These are phyloP conservation scores for Drosophila flavopinicola DNA, from an alignment of 2,888 invertebrate species.

Conservation along the genomic window DNA sequence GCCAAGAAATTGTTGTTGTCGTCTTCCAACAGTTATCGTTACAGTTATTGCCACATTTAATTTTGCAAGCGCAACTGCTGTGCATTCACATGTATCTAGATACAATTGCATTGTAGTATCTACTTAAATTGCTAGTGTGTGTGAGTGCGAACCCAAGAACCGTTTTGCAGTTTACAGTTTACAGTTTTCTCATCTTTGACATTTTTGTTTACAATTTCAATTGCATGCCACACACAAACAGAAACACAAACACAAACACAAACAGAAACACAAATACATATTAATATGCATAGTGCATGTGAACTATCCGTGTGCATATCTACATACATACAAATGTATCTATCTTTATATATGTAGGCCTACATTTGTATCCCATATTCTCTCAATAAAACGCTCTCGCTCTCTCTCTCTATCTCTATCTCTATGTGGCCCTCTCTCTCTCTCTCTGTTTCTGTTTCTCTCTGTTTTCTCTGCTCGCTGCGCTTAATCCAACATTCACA, in stretches of 20 bases:
- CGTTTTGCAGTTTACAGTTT: constrained; percentile 8
- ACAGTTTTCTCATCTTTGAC: constrained; percentile 20
- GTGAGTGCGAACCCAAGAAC: constrained; percentile 7
- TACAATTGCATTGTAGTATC: constrained; percentile 19
- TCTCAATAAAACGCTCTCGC: not conserved
- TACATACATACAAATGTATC: not conserved
- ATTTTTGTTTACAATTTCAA: constrained; percentile 43
- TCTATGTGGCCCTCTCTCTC: not conserved
- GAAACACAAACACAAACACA: not conserved
- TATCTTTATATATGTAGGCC: constrained; percentile 4
- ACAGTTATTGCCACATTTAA: constrained; percentile 11
- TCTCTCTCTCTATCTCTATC: not conserved
- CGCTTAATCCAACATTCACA: constrained; percentile 48
- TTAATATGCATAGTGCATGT: not conserved
- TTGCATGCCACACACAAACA: constrained; percentile 19
- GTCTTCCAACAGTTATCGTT: not conserved
- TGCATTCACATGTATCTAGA: constrained; percentile 13
- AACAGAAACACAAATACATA: not conserved
- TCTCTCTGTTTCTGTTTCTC: not conserved
- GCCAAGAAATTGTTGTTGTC: not conserved
- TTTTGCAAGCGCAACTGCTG: not conserved
- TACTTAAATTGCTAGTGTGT: constrained; percentile 1
- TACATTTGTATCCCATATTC: constrained; percentile 1
- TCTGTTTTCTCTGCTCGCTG: constrained; percentile 4
- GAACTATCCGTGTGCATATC: not conserved